Evolutionary conservation across 2,888 invertebrate genomes (phyloP), one percentile per base, ranked within the genome.

Genomic region (Philhelius pedissequus): DNA sequence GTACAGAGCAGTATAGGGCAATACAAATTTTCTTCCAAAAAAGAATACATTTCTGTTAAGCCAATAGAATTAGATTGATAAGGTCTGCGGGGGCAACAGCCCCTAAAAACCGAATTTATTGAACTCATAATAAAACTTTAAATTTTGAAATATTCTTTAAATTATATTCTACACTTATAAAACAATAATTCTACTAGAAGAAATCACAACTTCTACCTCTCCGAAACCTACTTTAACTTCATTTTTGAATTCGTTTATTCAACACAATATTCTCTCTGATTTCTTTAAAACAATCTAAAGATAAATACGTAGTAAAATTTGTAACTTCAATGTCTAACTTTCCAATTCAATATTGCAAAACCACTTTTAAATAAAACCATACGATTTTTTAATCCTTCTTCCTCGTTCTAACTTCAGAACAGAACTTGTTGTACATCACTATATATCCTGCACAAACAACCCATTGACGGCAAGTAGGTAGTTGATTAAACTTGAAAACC

Each of bases 401-500:
- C 20, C 20, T 13, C 13, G 13, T 56, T 32, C 13, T 20, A 54
- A 30, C 52, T 54, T 54, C 30, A 18, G 3, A 27, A 32, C 6
- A 22, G 6, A n/a, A 35, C 52, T 27, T 27, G 2, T 27, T 52
- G 9, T 58, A n/a, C 58, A 15, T 35, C 22, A 40, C 25, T 38
- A 9, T 22, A 8, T 1, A 5, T 5, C 35, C 20, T 7, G 3
- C 18, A 18, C 6, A 48, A 13, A 4, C 20, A 45, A 11, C n/a
- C 7, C 25, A 25, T 7, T 52, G 9, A 30, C 0, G 7, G 9
- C 27, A 18, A 30, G 9, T 30, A 52, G 15, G 27, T 35, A 62
- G 43, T 62, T 62, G 62, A 62, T 62, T 62, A 43, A 43, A 62
- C 62, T 62, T 62, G 62, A 62, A 62, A 43, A 30, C 43, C 43